These are phyloP conservation scores for Temnothorax longispinosus DNA, from an alignment of 1,140 invertebrate species.

Conservation along the genomic window DNA sequence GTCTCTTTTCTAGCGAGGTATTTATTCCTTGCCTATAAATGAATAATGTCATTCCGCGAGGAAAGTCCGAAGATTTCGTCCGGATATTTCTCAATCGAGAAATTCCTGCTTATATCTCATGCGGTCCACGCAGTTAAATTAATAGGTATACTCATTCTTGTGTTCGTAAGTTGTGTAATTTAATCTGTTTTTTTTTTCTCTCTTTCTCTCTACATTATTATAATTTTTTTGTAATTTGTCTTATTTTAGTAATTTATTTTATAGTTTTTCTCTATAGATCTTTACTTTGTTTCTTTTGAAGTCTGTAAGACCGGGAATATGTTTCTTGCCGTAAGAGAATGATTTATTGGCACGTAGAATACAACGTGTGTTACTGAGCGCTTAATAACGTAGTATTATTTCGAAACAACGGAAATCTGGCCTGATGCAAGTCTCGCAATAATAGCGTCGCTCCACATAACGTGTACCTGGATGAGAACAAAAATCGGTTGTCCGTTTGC, in stretches of 20 bases:
- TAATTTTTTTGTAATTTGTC: neutral
- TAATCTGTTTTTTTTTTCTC: neutral
- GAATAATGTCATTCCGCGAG: neutral
- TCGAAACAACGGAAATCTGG: conserved; percentile 47
- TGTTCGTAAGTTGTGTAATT: neutral
- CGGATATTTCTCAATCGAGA: neutral
- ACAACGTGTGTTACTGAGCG: neutral
- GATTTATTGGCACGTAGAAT: conserved; percentile 20
- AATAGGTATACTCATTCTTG: no score
- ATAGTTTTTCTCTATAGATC: neutral
- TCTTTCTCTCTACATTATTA: neutral
- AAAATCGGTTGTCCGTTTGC: conserved; percentile 52
- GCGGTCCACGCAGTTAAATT: neutral
- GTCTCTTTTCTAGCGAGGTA: neutral
- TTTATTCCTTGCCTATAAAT: neutral
- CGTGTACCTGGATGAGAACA: neutral
- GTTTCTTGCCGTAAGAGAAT: neutral
- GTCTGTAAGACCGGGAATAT: neutral
- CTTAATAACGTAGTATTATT: conserved; percentile 42
- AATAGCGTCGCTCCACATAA: conserved; percentile 40
- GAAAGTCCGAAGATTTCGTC: neutral
- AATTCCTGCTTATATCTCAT: neutral
- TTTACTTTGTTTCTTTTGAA: neutral
- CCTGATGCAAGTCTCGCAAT: neutral
- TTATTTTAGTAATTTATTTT: neutral